These are phyloP conservation scores for Drosophila phalerata DNA, from an alignment of 2,888 invertebrate species.

Conservation along the genomic window DNA sequence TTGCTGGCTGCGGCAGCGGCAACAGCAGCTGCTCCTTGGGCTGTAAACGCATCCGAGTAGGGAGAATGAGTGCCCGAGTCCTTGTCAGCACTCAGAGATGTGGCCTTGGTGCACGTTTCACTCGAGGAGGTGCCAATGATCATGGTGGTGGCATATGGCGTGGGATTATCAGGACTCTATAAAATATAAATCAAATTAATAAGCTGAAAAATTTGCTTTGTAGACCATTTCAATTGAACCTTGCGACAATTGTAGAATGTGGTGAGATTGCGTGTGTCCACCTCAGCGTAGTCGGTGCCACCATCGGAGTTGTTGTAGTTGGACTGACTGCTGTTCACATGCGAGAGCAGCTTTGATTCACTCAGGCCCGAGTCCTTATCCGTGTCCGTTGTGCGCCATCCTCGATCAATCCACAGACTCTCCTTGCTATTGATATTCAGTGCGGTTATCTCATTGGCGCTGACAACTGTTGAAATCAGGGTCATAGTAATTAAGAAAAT, in stretches of 20 bases:
- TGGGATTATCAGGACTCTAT: conserved; percentile 88
- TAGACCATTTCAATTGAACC: conserved; percentile 63
- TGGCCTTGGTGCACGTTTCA: conserved; percentile 85
- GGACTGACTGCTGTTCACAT: conserved; percentile 85
- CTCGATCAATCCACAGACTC: conserved; percentile 90
- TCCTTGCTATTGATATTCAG: conserved; percentile 87
- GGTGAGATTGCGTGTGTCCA: conserved; percentile 88
- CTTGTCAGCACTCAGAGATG: conserved; percentile 84
- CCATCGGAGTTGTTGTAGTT: conserved; percentile 85
- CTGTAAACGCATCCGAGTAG: conserved; percentile 83
- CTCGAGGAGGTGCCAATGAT: conserved; percentile 86
- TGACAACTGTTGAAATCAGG: conserved; percentile 79
- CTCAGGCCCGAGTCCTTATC: conserved; percentile 88
- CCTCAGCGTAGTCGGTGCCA: conserved; percentile 90
- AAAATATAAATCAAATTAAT: conserved; percentile 14
- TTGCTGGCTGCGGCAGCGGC: conserved; percentile 47
- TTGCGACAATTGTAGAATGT: conserved; percentile 90
- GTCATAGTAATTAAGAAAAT: too few relatives aligned
- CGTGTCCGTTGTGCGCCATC: conserved; percentile 89
- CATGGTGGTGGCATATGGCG: conserved; percentile 92
- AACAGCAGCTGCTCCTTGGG: conserved; percentile 69
- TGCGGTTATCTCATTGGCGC: conserved; percentile 86
- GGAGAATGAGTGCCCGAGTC: conserved; percentile 86
- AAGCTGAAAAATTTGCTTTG: conserved; percentile 1
- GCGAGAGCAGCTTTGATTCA: conserved; percentile 88